Evolutionary conservation across 2,113 vertebrate genomes (phyloP), one percentile per base, ranked within the genome.

Genomic region (Equus przewalskii): DNA sequence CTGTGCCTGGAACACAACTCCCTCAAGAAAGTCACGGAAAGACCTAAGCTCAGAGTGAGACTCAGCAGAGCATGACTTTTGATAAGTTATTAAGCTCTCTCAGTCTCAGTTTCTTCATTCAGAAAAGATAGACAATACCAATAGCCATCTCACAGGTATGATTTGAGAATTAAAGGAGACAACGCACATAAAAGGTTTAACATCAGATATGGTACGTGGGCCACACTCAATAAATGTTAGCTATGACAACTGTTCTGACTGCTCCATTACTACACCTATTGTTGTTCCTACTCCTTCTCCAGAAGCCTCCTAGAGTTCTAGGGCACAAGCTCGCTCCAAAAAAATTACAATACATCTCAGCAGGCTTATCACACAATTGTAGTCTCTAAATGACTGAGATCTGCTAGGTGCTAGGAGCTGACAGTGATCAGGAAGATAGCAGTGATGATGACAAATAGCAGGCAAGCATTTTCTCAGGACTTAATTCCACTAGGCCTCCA

Each of bases 111-210:
- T 79, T 82, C n/a, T 78, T 87, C n/a, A 19, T 69, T 69, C 49
- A 70, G 81, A 54, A 73, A 83, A 65, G n/a, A 28, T 6, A 16
- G 49, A 28, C 14, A 49, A 15, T 21, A 41, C 41, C 21, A 49
- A 33, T 19, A 58, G 30, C 24, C 67, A 72, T 22, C n/a, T 81
- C 18, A 0, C 6, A 81, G 33, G 60, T 30, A 72, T 21, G 28
- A 62, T 16, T 11, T n/a, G 78, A 91, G 65, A 91, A 73, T 73
- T 81, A 76, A 89, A n/a, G n/a, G 73, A 88, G 84, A 82, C 2
- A 11, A 22, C 0, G 28, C 22, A 87, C 26, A 1, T 21, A 26
- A 49, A 89, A 62, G 58, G 49, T 4, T 91, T 26, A 24, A 44
- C 16, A n/a, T 70, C 49, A 60, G 21, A 72, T 56, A 15, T 4